A percentile compares a stretch with the other conserved stretches of the same genome.
Evolutionary conservation across 2,797 vertebrate genomes (phyloP).

Genomic region (Coregonus suidteri): DNA sequence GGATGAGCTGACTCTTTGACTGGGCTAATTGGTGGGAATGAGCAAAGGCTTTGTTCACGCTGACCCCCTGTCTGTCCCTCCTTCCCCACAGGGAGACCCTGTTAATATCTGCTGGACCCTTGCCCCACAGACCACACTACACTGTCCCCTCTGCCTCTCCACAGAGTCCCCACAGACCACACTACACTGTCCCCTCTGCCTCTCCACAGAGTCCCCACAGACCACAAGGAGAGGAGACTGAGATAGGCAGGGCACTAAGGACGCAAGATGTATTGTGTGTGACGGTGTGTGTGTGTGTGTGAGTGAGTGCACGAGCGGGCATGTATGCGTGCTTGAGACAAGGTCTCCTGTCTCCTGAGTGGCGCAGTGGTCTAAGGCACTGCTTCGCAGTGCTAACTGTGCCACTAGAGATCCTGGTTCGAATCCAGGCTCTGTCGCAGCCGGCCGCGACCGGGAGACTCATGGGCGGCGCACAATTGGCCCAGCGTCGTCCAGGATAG

Average conservation of each 20-base stretch:
- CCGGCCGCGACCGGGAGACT: too few relatives aligned
- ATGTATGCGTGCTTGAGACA: too few relatives aligned
- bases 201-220: neutral
- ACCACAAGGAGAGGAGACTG: neutral
- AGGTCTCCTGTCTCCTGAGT: too few relatives aligned
- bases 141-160: neutral
- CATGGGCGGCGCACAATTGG: too few relatives aligned
- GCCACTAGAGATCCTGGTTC: too few relatives aligned
- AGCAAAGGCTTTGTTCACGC: neutral
- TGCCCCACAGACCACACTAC: neutral
- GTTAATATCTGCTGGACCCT: neutral
- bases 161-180: neutral
- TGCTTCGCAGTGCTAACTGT: too few relatives aligned
- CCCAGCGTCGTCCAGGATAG: too few relatives aligned
- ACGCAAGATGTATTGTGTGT: neutral
- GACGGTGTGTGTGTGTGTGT: neutral
- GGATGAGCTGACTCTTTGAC: slow-evolving; percentile 1
- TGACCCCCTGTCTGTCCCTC: neutral
- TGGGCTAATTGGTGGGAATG: neutral
- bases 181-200: neutral
- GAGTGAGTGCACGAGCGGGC: too few relatives aligned
- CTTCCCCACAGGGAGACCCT: neutral
- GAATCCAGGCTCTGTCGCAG: too few relatives aligned
- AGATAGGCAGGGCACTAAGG: neutral
- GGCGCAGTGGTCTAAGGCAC: too few relatives aligned